Base-by-base conservation (phyloP, 1,140 invertebrate species). In the Aphidius ervi region DNA sequence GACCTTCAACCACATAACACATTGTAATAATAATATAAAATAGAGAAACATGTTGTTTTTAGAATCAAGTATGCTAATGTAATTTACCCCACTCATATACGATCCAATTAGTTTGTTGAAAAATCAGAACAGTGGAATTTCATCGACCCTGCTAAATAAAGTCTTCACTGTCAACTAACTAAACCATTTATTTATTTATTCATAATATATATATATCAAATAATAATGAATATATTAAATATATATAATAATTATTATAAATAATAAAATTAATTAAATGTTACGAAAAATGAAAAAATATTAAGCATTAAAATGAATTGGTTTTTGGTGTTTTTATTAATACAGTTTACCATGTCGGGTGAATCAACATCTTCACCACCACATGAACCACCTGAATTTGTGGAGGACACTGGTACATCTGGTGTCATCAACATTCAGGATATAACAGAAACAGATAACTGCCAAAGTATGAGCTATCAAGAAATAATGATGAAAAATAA, bases 291-390 rank as follows among this genome's bases (percentile, higher is more conserved):
- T 10, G 7, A 62, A 56, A 52, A 65, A 48, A 63, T 23, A 61
- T 39, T 43, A 7, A 43, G 42, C 9, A 43, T 43, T 43, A 8
- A 43, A 67, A 78, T 77, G 70, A 74, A 69, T 67, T 76, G 72
- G 72, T 73, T 76, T 65, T 60, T 70, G 45, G 65, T 75, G 20
- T 63, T 78, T 65, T 65, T 77, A 52, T 71, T 77, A 68, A 58
- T 74, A 54, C 75, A 79, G 75, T 74, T 74, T 58, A 70, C 68
- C 53, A 78, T 79, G 76, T 78, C 70, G 72, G 61, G 68, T 50
- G 65, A 67, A 58, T 70, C 71, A 1, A 3, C 23, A 31, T 3
- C 23, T 3, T 2, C 4, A 31, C 4, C 23, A 31, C 4, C 23
- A 31, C 72, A 76, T 42, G 71, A 78, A 61, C 71, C 76, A 63